Conservation (phyloP, 53 echinoderm and acorn worm genomes). For the Echinometra lucunter region DNA sequence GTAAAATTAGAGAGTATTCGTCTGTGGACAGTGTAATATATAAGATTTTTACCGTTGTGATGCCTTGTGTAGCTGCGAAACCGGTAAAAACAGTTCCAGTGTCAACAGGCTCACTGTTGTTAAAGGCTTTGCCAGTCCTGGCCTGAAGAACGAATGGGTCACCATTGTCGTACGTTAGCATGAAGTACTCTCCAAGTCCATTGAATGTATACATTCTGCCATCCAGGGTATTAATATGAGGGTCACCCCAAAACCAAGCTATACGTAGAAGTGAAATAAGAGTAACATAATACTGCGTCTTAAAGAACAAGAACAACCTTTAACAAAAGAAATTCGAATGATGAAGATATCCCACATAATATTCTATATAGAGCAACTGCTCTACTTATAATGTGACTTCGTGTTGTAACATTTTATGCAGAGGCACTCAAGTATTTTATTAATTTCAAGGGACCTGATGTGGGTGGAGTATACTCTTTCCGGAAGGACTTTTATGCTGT, state of each 20-base stretch:
- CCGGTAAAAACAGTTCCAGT: conserved; percentile 59
- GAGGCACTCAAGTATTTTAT: no score
- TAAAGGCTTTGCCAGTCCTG: conserved; percentile 29
- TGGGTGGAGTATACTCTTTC: no score
- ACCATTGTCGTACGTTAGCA: conserved; percentile 19
- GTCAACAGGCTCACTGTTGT: conserved; percentile 19
- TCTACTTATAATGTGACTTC: no score
- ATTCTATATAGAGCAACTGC: no score
- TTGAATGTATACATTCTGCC: conserved; percentile 38
- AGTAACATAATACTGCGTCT: no score
- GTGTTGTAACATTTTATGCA: no score
- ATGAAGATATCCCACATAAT: no score
- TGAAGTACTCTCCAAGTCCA: conserved; percentile 48
- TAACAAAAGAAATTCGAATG: no score
- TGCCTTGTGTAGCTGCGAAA: conserved; percentile 43
- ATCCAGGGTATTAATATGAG: conserved; percentile 56
- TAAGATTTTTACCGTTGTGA: neutral
- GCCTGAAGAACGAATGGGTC: conserved; percentile 42
- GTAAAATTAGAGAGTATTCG: no score
- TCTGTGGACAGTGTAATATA: neutral
- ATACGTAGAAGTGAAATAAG: neutral
- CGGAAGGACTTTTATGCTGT: no score
- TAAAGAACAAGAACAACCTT: no score
- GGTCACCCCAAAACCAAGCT: conserved; percentile 49
- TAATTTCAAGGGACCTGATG: no score